These are phyloP conservation scores for Boulengerochromis microlepis DNA, from an alignment of 2,113 vertebrate genomes.

Conservation along the genomic window DNA sequence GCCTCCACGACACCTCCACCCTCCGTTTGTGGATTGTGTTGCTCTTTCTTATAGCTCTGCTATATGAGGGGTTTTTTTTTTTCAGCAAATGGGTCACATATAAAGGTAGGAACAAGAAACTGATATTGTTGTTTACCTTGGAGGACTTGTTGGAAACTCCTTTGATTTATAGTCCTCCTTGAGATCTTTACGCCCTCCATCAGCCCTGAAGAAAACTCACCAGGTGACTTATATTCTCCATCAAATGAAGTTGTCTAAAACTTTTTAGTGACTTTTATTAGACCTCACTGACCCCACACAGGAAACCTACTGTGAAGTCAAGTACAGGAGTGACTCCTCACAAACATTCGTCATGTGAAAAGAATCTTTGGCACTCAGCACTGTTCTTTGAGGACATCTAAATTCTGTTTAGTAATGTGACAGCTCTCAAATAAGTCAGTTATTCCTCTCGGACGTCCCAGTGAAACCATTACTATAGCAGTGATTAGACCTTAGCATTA, in stretches of 20 bases:
- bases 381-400: not conserved
- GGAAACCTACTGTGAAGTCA: conserved; percentile 9
- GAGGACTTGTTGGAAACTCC: not conserved
- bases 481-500: not conserved
- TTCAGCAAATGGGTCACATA: not conserved
- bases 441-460: not conserved
- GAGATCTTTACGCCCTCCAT: not conserved
- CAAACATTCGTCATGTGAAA: conserved; percentile 13
- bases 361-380: conserved; percentile 1
- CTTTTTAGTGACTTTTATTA: conserved; percentile 46
- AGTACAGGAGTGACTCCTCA: not conserved
- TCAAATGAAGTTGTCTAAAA: conserved; percentile 19
- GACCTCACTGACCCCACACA: conserved; percentile 12
- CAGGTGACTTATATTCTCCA: not conserved
- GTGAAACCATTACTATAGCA: not conserved
- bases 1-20: not conserved
- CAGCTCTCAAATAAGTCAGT: not conserved
- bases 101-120: not conserved
- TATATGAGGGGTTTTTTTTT: not conserved
- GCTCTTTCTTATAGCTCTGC: not conserved
- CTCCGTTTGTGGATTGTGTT: not conserved
- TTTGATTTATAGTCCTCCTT: not conserved
- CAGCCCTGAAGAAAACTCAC: not conserved
- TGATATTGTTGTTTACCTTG: not conserved
- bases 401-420: not conserved